Conservation (phyloP, 2,888 invertebrate species). For the Lochmaea crataegi region DNA sequence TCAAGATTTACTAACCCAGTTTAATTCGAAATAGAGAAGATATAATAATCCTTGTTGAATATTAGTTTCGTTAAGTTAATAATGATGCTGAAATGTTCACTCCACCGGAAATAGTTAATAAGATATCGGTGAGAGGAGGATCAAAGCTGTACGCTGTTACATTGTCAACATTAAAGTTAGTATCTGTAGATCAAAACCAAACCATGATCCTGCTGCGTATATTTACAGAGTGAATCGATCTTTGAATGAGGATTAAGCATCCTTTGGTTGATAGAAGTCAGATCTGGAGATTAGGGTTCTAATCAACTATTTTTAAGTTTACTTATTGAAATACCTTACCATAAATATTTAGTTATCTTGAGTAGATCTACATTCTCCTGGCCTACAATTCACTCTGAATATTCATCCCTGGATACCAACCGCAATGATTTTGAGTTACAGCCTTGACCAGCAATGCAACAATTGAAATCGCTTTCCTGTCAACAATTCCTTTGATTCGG, state of each 20-base stretch:
- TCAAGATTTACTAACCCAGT: neutral
- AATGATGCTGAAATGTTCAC: neutral
- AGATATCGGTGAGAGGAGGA: neutral
- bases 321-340: too few species aligned
- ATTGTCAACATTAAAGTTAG: neutral
- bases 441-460: conserved; percentile 37
- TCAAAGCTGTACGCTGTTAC: neutral
- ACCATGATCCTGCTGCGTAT: neutral
- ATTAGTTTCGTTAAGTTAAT: neutral
- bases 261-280: too few species aligned
- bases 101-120: neutral
- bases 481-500: conserved; percentile 25
- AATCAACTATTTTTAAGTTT: too few species aligned
- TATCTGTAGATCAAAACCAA: neutral
- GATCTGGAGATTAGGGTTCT: too few species aligned
- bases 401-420: neutral
- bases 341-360: too few species aligned
- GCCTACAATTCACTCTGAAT: neutral
- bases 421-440: neutral
- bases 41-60: conserved; percentile 1
- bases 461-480: conserved; percentile 37
- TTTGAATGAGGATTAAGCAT: too few species aligned
- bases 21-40: neutral
- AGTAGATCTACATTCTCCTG: neutral
- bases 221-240: neutral